Percentiles rank a stretch among this genome's conserved stretches.
phyloP scores from a whole-genome alignment of 2,797 vertebrate genomes.

The Lepilemur ruficaudatus region DNA sequence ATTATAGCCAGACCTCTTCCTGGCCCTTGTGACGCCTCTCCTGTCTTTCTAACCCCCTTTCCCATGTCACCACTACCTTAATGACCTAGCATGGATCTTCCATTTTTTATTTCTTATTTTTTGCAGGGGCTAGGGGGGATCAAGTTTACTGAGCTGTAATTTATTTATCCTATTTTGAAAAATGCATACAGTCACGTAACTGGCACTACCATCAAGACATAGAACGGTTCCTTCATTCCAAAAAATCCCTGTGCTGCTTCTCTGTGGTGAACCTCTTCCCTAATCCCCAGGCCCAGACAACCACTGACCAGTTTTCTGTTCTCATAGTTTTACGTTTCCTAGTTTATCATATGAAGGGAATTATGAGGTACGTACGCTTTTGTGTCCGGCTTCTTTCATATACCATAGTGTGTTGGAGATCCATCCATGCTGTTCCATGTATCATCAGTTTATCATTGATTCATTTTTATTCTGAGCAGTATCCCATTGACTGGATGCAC shows the following conservation, averaged over 20 bases:
- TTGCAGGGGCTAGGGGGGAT: rapidly evolving
- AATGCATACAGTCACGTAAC: background rate
- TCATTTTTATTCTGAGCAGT: background rate
- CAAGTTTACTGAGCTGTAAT: background rate
- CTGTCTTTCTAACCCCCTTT: background rate
- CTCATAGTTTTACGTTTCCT: background rate
- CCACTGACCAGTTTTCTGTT: background rate
- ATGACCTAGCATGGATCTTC: background rate
- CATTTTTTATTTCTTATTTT: background rate
- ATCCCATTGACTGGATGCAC: background rate
- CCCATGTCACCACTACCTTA: background rate
- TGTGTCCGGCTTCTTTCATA: background rate
- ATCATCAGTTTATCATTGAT: background rate
- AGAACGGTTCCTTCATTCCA: background rate
- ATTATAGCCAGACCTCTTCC: background rate
- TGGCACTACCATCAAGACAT: background rate
- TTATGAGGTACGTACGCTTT: background rate
- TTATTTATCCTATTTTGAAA: background rate
- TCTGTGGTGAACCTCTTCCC: background rate
- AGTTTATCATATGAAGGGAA: background rate
- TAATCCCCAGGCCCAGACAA: background rate
- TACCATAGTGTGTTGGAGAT: background rate
- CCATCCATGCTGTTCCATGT: background rate
- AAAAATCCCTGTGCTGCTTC: background rate
- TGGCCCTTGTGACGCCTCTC: background rate